Base-by-base conservation (phyloP, 2,888 invertebrate species). In the Bombylius discolor region DNA sequence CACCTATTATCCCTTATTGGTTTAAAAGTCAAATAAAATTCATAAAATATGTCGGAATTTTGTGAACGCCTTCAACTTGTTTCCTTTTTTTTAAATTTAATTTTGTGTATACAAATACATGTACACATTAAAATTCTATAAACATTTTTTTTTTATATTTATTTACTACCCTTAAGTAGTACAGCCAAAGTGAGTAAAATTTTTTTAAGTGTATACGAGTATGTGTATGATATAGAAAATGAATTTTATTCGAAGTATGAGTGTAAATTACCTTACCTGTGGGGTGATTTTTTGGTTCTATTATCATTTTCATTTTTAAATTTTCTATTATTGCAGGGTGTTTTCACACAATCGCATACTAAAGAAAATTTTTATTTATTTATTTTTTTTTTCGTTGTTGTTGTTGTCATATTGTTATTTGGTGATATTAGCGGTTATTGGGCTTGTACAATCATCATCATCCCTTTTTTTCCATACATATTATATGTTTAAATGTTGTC, bases 281-380 rank as follows among this genome's bases (percentile, higher is more conserved):
- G 36, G 51, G 47, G 31, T 47, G 13, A 14, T 34, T 34, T 36
- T 45, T 36, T 9, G 47, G 42, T 4, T 32, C 34, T 47, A 31
- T 46, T 55, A 48, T 49, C 49, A 33, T 47, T 49, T 12, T n/a
- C 31, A n/a, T 42, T 42, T 42, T 42, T 42, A 4, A 11, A 42
- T 42, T 36, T 42, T 42, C 56, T 58, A 58, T 58, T 58, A 58
- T 58, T 56, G 54, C 52, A 52, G 56, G 55, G 58, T 56, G 51
- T 56, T 56, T 55, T 56, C 58, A 58, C 58, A 58, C 56, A 58
- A 58, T 58, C 58, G 51, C 58, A 58, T 51, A 44, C 44, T 51
- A 52, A 56, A 54, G 34, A 56, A 47, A 54, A 23, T 23, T 23
- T 23, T 23, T 23, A 23, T 23, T 23, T 23, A 1, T 23, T 23